phyloP scores from a whole-genome alignment of 2,888 invertebrate genomes.

The Pollenia angustigena region DNA sequence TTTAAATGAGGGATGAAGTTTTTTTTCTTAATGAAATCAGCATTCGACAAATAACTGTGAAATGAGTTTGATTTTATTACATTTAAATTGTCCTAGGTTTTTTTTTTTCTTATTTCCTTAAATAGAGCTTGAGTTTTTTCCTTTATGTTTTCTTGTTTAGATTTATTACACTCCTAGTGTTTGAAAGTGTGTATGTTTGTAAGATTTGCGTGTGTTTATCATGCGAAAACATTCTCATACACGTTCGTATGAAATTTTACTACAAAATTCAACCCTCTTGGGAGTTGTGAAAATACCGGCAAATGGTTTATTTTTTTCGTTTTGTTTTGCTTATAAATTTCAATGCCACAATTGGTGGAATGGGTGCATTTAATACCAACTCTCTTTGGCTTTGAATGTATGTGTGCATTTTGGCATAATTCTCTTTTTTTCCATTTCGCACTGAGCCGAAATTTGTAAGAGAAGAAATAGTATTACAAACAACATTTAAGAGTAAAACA shows the following conservation, averaged over 20 bases:
- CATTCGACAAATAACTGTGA: background rate
- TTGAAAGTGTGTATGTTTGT: background rate
- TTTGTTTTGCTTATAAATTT: slow-evolving; percentile 72
- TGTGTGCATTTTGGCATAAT: background rate
- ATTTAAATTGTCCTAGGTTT: slow-evolving; percentile 68
- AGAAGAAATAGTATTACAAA: slow-evolving; percentile 16
- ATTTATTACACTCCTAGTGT: background rate
- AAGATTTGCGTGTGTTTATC: slow-evolving; percentile 23
- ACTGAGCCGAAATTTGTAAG: slow-evolving; percentile 46
- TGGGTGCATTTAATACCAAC: slow-evolving; percentile 61
- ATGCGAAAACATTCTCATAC: slow-evolving; percentile 34
- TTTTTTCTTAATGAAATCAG: background rate
- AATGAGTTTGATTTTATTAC: slow-evolving; percentile 48
- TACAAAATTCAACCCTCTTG: slow-evolving; percentile 76
- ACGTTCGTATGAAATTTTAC: slow-evolving; percentile 28
- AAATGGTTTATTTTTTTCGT: slow-evolving; percentile 49
- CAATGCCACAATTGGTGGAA: slow-evolving; percentile 72
- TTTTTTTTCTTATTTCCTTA: slow-evolving; percentile 5
- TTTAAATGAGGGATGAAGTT: slow-evolving; percentile 77
- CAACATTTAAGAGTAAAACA: slow-evolving; percentile 49
- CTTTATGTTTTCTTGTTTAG: background rate
- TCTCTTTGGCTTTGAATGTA: slow-evolving; percentile 38
- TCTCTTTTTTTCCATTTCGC: slow-evolving; percentile 36
- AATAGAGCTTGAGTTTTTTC: slow-evolving; percentile 57
- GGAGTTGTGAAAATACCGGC: slow-evolving; percentile 74